Evolutionary conservation across 2,888 invertebrate genomes (phyloP), one percentile per base, ranked within the genome.

Genomic region (Atherix ibis): DNA sequence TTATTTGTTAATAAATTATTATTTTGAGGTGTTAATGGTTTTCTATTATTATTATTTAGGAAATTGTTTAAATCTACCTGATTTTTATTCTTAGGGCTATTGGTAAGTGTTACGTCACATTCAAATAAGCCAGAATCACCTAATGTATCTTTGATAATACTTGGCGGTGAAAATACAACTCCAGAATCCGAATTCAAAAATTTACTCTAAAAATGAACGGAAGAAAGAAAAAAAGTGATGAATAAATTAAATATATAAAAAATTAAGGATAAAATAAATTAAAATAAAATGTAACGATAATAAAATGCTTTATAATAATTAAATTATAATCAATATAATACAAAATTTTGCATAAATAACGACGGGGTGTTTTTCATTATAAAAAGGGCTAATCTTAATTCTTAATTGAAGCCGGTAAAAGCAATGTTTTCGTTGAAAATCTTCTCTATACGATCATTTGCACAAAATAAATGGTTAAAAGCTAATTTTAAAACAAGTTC

Each of bases 61-160:
- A 22, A 8, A 8, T 22, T 10, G 22, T 8, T 36, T 27, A 33
- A 31, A 35, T 39, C 39, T 41, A 40, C 44, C 40, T 42, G 45
- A 41, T 35, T 53, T 56, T 36, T 58, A 53, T 38, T 59, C 55
- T 42, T 56, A 51, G 36, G 48, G 47, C 35, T 37, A 30, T 36
- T 36, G 13, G 32, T 27, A 4, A 35, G 16, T 10, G 35, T 35
- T 34, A 49, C 54, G 19, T 53, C 53, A 13, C 46, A 38, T 26
- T 47, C 50, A 6, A 56, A 40, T 16, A 58, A 41, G 33, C 56
- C 56, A 18, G 55, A 49, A 42, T 59, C 62, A 35, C 52, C 53
- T 37, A 85, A 67, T 4, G 82, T 78, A 50, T 88, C 78, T 52
- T 83, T 82, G 48, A 88, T 73, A 43, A 91, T 82, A 14, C 84